phyloP scores from a whole-genome alignment of 2,888 invertebrate species.

The Caenorhabditis afra region DNA sequence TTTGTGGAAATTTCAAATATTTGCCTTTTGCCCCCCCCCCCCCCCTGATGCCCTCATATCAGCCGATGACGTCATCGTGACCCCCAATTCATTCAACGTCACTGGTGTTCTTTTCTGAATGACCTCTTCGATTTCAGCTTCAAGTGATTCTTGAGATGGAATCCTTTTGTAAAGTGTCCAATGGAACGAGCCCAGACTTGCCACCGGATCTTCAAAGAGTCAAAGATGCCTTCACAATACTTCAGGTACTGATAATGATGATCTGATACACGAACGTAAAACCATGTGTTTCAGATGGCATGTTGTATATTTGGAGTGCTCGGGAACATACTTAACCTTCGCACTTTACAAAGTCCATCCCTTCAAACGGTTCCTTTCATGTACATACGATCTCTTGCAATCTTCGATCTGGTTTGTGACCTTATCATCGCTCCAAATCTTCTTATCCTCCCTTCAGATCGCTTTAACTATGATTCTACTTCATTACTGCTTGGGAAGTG shows the following conservation, averaged over 20 bases:
- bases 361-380: slow-evolving; percentile 89
- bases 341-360: slow-evolving; percentile 87
- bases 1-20: slow-evolving; percentile 41
- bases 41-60: too few relatives aligned
- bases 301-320: slow-evolving; percentile 82
- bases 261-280: too few relatives aligned
- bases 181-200: slow-evolving; percentile 16
- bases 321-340: slow-evolving; percentile 88
- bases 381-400: slow-evolving; percentile 87
- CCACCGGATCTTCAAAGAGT: slow-evolving; percentile 15
- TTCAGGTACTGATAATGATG: slow-evolving; percentile 33
- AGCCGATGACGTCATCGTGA: too few relatives aligned
- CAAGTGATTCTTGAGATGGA: slow-evolving; percentile 56
- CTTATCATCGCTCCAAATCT: background rate
- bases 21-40: slow-evolving; percentile 21
- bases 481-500: slow-evolving; percentile 57
- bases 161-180: slow-evolving; percentile 45
- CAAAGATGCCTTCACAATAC: slow-evolving; percentile 39
- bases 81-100: too few relatives aligned
- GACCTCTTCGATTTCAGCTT: slow-evolving; percentile 47
- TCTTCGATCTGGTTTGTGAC: slow-evolving; percentile 85
- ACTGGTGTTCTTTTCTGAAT: background rate
- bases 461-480: slow-evolving; percentile 48
- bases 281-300: slow-evolving; percentile 58
- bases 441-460: slow-evolving; percentile 48